phyloP scores from a whole-genome alignment of 2,888 invertebrate genomes.

The Linyphia triangularis region DNA sequence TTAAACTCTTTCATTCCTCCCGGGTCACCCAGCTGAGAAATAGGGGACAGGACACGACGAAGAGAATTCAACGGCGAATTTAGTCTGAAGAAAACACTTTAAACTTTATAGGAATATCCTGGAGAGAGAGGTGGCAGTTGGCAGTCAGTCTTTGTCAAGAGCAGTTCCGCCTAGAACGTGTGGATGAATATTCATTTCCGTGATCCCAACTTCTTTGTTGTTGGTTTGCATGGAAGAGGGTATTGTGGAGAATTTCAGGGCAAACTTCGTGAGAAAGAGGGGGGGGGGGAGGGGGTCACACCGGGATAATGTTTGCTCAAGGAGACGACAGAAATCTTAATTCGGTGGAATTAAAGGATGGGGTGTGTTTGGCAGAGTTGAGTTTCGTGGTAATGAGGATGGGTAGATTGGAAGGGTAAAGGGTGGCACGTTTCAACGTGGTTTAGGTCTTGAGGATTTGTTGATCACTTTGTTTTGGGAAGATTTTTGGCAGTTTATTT shows the following conservation, averaged over 20 bases:
- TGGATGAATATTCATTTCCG: slow-evolving; percentile 54
- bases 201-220: background rate
- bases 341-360: slow-evolving; percentile 1
- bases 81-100: slow-evolving; percentile 2
- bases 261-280: slow-evolving; percentile 2
- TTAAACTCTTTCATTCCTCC: background rate
- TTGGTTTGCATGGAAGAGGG: background rate
- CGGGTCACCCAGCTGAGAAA: slow-evolving; percentile 31
- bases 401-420: too few species aligned
- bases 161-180: slow-evolving; percentile 49
- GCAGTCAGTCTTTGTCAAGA: slow-evolving; percentile 50
- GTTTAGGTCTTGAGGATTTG: background rate
- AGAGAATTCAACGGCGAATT: slow-evolving; percentile 13
- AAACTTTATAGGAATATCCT: background rate
- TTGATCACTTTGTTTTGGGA: slow-evolving; percentile 4
- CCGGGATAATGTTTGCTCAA: background rate
- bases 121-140: slow-evolving; percentile 1
- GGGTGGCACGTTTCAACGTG: slow-evolving; percentile 4
- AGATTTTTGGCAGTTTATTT: background rate
- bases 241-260: slow-evolving; percentile 6
- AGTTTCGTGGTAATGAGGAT: slow-evolving; percentile 22
- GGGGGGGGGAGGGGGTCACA: background rate
- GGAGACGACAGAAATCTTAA: slow-evolving; percentile 43
- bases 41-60: background rate
- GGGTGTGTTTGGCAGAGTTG: background rate